phyloP scores from a whole-genome alignment of 2,888 invertebrate species.

The Myopa testacea region DNA sequence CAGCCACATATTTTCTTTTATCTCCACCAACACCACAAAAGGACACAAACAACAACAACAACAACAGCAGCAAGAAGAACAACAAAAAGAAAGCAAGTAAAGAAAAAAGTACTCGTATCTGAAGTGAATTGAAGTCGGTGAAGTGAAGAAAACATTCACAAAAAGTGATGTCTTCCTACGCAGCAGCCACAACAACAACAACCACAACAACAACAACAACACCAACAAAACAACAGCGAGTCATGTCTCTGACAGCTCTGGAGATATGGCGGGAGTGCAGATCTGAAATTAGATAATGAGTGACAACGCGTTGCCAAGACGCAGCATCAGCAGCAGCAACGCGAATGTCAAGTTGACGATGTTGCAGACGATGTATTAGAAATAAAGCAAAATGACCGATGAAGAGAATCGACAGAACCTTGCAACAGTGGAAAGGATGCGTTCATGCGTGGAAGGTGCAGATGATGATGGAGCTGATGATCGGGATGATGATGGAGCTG shows the following conservation, averaged over 20 bases:
- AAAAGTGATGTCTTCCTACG: conserved; percentile 3
- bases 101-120: conserved; percentile 1
- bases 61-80: neutral
- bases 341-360: neutral
- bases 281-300: conserved; percentile 30
- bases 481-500: neutral
- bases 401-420: conserved; percentile 1
- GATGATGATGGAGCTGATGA: neutral
- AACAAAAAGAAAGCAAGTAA: neutral
- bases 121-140: neutral
- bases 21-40: neutral
- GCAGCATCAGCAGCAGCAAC: neutral
- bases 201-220: neutral
- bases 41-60: neutral
- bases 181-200: neutral
- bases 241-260: conserved; percentile 15
- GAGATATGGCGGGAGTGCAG: neutral
- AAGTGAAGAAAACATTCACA: neutral
- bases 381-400: neutral
- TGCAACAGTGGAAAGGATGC: neutral
- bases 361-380: neutral
- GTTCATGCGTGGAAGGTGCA: neutral
- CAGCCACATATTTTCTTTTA: neutral
- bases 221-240: neutral
- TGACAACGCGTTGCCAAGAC: conserved; percentile 27